Evolutionary conservation across 2,888 invertebrate species (phyloP), one percentile per base, ranked within the genome.

Genomic region (Drosophila anomalipes): DNA sequence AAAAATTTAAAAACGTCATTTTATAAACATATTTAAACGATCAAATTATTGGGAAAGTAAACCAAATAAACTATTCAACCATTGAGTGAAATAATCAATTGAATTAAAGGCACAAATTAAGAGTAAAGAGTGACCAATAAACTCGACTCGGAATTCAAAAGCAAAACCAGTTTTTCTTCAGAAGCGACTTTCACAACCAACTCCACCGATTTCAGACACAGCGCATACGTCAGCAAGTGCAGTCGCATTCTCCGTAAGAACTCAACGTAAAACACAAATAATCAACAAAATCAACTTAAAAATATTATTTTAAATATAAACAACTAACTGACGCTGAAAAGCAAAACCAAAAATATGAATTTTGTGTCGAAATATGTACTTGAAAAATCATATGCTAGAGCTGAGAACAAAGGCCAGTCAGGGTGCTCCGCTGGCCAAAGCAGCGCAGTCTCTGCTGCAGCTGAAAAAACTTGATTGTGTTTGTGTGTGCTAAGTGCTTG

Each of bases 341-440:
- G 4, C 0, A 12, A n/a, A 61, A 33, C 4, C 16, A 65, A 67
- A 53, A 28, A 16, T 6, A 71, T 79, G 58, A 37, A 63, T 35
- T 47, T 52, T 19, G n/a, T 67, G 59, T 12, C 3, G 10, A 44
- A 71, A 63, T 73, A 39, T 14, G 22, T 39, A 26, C 16, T 22
- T 60, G 1, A 75, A 77, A 70, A 60, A 12, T 41, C 77, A 65
- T 70, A 41, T 77, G 71, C 41, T 58, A 41, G 30, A 33, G 54
- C 30, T 60, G 44, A 64, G 54, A 71, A 73, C 66, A 83, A 81
- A 74, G 71, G 63, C 51, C 74, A 56, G 12, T 3, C n/a, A 16
- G 83, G 87, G 87, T 81, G 87, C 90, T 90, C 81, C 87, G 53
- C 61, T 74, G 90, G 77, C 60, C 81, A 70, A 61, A 69, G 70